Evolutionary conservation across 2,797 vertebrate genomes (phyloP).

Genomic region (Phalloptychus januarius): DNA sequence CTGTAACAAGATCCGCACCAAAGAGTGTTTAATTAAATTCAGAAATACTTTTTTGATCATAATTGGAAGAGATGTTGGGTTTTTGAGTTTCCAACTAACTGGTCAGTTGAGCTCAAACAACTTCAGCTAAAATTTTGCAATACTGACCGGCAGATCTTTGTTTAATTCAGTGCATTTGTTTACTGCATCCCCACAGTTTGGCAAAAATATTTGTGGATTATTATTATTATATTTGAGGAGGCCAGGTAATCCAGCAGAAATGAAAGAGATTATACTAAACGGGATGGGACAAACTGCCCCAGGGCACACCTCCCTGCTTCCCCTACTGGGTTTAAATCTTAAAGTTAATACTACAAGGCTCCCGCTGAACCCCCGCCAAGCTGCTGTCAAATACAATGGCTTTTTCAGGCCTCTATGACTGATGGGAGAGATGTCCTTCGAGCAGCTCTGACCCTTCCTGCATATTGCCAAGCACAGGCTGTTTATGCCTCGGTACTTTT

Average conservation of each 20-base stretch:
- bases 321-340: slow-evolving; percentile 30
- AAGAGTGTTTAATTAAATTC: neutral
- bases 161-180: neutral
- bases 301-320: slow-evolving; percentile 13
- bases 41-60: neutral
- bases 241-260: slow-evolving; percentile 28
- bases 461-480: slow-evolving; percentile 12
- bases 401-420: slow-evolving; percentile 42
- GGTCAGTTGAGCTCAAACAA: neutral
- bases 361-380: slow-evolving; percentile 19
- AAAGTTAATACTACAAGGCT: slow-evolving; percentile 25
- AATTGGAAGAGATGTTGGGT: neutral
- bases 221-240: slow-evolving; percentile 2
- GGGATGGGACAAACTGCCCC: slow-evolving; percentile 28
- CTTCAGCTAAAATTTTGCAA: neutral
- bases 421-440: slow-evolving; percentile 49
- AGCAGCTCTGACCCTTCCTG: slow-evolving; percentile 36
- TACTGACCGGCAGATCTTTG: neutral
- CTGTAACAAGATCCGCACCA: neutral
- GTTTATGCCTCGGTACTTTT: slow-evolving; percentile 13
- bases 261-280: slow-evolving; percentile 22
- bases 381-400: slow-evolving; percentile 30
- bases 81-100: neutral
- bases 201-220: neutral
- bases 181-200: neutral